Percentiles rank a stretch among this genome's conserved stretches.
Evolutionary conservation across 2,888 invertebrate species (phyloP).

Genomic region (Lasioglossum figueresi): DNA sequence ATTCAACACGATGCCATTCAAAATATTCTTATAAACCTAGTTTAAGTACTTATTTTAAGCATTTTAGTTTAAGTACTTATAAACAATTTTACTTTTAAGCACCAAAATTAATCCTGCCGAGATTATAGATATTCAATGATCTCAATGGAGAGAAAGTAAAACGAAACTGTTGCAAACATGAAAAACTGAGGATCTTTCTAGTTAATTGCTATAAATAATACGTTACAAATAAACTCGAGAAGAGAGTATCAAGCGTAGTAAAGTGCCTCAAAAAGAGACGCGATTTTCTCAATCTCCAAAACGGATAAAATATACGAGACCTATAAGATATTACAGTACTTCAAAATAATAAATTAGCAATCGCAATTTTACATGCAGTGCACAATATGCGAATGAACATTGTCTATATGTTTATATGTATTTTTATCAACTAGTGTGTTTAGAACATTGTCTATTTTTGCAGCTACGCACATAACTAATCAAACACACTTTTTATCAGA

Average conservation of each 20-base stretch:
- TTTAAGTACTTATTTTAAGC: too few species aligned
- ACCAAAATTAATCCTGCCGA: too few species aligned
- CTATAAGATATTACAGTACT: neutral
- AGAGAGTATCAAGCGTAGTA: neutral
- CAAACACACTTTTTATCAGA: too few species aligned
- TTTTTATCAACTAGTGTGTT: neutral
- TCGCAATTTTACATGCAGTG: neutral
- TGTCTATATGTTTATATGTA: neutral
- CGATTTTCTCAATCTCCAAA: neutral
- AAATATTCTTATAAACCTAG: neutral
- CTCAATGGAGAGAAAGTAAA: neutral
- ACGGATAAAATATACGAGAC: too few species aligned
- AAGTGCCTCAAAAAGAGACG: neutral
- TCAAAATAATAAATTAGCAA: neutral
- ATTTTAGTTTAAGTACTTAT: neutral
- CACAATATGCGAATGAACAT: neutral
- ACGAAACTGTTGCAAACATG: neutral
- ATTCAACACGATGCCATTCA: conserved; percentile 48
- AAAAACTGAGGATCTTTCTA: neutral
- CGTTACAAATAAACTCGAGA: neutral
- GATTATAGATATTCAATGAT: too few species aligned
- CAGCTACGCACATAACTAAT: too few species aligned
- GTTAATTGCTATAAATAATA: neutral
- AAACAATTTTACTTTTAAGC: too few species aligned
- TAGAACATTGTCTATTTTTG: too few species aligned